Evolutionary conservation across 2,797 vertebrate genomes (phyloP).

Genomic region (Molossus alvarezi): DNA sequence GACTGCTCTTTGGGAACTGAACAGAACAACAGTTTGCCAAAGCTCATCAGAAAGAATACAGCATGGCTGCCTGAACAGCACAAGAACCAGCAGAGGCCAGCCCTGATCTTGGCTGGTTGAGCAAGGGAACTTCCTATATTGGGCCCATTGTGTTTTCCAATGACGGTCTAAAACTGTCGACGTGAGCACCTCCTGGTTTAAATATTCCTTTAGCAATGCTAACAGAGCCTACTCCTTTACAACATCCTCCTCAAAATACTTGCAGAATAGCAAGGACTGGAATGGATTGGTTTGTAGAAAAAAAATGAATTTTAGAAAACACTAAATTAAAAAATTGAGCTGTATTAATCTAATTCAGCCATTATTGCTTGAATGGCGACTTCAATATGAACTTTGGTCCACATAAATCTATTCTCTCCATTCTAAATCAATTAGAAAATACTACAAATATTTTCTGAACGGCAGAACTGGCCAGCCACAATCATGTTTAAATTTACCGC

Average conservation of each 20-base stretch:
- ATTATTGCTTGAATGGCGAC: not conserved
- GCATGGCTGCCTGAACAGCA: not conserved
- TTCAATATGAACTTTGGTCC: not conserved
- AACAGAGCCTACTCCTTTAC: not conserved
- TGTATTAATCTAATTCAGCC: not conserved
- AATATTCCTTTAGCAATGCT: not conserved
- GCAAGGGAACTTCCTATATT: not conserved
- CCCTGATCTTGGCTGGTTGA: not conserved
- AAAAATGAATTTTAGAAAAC: not conserved
- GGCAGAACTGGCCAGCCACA: not conserved
- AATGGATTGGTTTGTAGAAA: not conserved
- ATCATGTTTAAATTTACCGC: not conserved
- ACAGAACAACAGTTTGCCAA: not conserved
- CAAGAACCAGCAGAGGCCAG: not conserved
- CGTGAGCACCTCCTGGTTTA: not conserved
- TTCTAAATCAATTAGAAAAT: slow-evolving; percentile 16
- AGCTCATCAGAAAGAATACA: not conserved
- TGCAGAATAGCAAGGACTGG: not conserved
- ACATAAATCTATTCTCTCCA: not conserved
- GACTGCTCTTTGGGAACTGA: not conserved
- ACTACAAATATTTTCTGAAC: slow-evolving; percentile 43
- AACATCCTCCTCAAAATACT: not conserved
- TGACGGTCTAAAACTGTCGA: not conserved
- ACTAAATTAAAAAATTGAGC: not conserved
- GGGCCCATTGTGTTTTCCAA: not conserved